Evolutionary conservation across 2,888 invertebrate species (phyloP), one percentile per base, ranked within the genome.

Genomic region (Boloria euphrosyne): DNA sequence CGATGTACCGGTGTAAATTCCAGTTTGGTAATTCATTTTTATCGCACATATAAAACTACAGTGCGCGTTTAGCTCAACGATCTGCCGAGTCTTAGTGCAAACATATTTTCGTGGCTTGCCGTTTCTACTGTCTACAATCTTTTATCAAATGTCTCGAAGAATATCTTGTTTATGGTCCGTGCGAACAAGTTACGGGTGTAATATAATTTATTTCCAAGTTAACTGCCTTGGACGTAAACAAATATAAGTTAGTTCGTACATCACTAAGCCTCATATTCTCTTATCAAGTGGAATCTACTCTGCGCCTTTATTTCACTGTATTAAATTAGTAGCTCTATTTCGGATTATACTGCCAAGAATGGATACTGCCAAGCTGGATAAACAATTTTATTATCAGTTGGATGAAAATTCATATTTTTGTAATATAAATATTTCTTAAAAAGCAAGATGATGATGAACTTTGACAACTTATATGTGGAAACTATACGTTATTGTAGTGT

Each of bases 51-150:
- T 64, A 68, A 68, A 68, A 66, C 70, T 64, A 68, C 66, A 70
- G 70, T 70, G 70, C 66, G 68, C 60, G 58, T 68, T 66, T 51
- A 64, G 44, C 68, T 62, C 64, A 72, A 70, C 68, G 66, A 63
- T 71, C 69, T 72, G 68, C 65, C 22, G 22, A 71, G 67, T 58
- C 71, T 67, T 64, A 72, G 80, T 78, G 74, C 81, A 84, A 87
- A 89, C 83, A 87, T 86, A 87, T 86, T 86, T 85, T 81, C 80
- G 77, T 79, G 73, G 75, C 74, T 71, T 72, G 73, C 73, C 70
- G 70, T 72, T 73, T 74, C 73, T 71, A 76, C 73, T 71, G 73
- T 75, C 72, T 70, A 71, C 74, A 72, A 74, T 74, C 73, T 76
- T 75, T 76, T 75, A 75, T 75, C 74, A 74, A 74, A 75, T 69